A percentile compares a stretch with the other conserved stretches of the same genome.
These are phyloP conservation scores for Drosophila seguyi DNA, from an alignment of 1,140 invertebrate genomes.

Conservation along the genomic window DNA sequence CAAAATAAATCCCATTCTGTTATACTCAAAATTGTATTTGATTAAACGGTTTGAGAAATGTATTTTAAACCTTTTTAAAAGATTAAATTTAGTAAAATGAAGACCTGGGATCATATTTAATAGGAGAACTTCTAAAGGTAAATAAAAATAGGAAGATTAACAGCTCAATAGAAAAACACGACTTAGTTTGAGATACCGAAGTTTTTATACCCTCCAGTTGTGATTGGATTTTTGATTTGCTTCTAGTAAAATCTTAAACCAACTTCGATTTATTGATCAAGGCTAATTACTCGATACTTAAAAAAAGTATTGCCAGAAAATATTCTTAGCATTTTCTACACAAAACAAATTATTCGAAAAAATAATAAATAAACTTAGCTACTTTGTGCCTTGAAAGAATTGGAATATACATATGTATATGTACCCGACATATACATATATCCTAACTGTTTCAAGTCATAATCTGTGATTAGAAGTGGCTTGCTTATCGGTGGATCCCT, in stretches of 20 bases:
- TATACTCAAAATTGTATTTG: not conserved
- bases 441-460: not conserved
- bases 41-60: not conserved
- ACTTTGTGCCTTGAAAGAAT: too few species aligned
- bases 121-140: too few species aligned
- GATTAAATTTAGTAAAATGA: not conserved
- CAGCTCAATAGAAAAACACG: too few species aligned
- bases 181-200: too few species aligned
- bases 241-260: not conserved
- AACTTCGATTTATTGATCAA: not conserved
- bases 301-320: not conserved
- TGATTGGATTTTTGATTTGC: too few species aligned
- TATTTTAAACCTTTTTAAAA: not conserved
- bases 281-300: not conserved
- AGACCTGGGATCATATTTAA: not conserved
- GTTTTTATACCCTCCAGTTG: too few species aligned
- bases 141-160: too few species aligned
- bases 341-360: not conserved
- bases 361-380: too few species aligned
- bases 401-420: too few species aligned
- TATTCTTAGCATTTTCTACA: too few species aligned
- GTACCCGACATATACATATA: too few species aligned
- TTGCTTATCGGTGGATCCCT: conserved; percentile 32
- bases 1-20: not conserved
- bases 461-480: not conserved